Evolutionary conservation across 2,113 vertebrate genomes (phyloP), one percentile per base, ranked within the genome.

Genomic region (Dicentrarchus labrax): DNA sequence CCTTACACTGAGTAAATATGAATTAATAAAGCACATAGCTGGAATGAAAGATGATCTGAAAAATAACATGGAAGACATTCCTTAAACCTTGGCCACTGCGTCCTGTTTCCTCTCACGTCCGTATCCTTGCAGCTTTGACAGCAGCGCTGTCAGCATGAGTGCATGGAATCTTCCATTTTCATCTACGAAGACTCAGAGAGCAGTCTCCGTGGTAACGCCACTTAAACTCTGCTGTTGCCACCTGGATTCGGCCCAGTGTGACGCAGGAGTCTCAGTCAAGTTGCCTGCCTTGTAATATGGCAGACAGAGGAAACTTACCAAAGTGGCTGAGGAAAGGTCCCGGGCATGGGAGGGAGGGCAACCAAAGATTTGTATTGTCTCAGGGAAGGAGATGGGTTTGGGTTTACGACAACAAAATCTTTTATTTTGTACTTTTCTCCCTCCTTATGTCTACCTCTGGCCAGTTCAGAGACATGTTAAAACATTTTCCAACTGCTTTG

Each of bases 221-320:
- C 76, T 67, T 36, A 86, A 86, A 81, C 56, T 72, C 62, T 47
- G 81, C 72, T 70, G 76, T 90, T 82, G 72, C 82, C 72, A 87
- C 73, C 76, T 80, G 51, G 72, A 84, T 78, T 66, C 11, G 1
- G 19, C 15, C 59, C 72, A 2, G 13, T 11, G 75, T 91, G 85
- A 91, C 30, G 88, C 80, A 87, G 51, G 75, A 82, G n/a, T 62
- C 82, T 76, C 76, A 78, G 71, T 89, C 76, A 75, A 83, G 22
- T 60, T 60, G 21, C 61, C 54, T 38, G 13, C 36, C 56, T 21
- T 13, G 45, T 56, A 13, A 71, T 17, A 24, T 22, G 72, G 69
- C 51, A 38, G 69, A 53, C n/a, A 51, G n/a, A 10, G 50, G 78
- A 81, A 78, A 85, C 13, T 54, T 41, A 54, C 59, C 5, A 5